Base-by-base conservation (phyloP, 1,140 invertebrate species). In the Pinna nobilis region DNA sequence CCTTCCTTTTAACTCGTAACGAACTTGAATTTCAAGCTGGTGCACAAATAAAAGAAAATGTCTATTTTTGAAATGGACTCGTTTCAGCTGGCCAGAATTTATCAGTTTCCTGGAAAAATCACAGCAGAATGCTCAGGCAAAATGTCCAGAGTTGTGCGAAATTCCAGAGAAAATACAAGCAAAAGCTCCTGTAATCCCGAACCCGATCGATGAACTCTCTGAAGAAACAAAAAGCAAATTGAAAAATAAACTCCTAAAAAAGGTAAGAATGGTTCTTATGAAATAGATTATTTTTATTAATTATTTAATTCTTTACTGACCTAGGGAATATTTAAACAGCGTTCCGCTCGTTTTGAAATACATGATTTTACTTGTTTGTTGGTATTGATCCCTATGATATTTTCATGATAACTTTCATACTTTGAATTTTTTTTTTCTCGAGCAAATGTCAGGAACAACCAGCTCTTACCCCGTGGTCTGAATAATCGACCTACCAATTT, bases 61-160 rank as follows among this genome's bases (percentile, higher is more conserved):
- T 44, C n/a, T n/a, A 44, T 44, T n/a, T 44, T 44, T 44, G 39
- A 44, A 44, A 44, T 11, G n/a, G 9, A 44, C 25, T 71, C n/a
- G 3, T 74, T 66, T 7, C 65, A 86, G 85, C 59, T 86, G 85
- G 85, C 85, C 84, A 30, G 82, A 83, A 28, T 74, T 86, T 49
- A 69, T 86, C 11, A 82, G 74, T 39, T 85, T 85, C 53, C 72
- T 86, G 23, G 81, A 85, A 41, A 84, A 79, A 23, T 71, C 81
- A 4, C 80, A 83, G 32, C 50, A 78, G 20, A 78, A 39, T 32
- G 76, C 80, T 11, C 73, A 72, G 69, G 61, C 67, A 28, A 82
- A 76, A 49, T 51, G 63, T 55, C 81, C 83, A 9, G 74, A 78
- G 37, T 47, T 82, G 30, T 47, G 71, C 30, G 57, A 64, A 15